Evolutionary conservation across 1,140 invertebrate genomes (phyloP), one percentile per base, ranked within the genome.

Genomic region (Drosophila orosa): DNA sequence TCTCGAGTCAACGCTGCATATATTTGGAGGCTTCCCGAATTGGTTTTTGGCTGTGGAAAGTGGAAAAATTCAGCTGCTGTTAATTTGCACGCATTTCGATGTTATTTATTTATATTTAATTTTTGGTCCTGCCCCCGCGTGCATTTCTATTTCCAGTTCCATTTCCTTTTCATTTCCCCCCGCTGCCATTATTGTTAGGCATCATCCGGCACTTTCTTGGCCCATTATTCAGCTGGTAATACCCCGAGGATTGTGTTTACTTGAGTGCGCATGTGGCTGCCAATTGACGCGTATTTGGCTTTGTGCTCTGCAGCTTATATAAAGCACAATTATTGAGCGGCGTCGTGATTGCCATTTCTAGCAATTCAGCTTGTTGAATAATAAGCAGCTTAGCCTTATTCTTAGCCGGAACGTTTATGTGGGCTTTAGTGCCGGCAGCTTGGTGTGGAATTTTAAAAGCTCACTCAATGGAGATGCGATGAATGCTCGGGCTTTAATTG

Each of bases 261-360:
- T 83, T 80, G 79, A 90, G 82, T 86, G 82, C 80, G 80, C 84
- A 85, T 89, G 85, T 89, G 84, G 84, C 84, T 90, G 87, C 82
- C 86, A 83, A 90, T 90, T 90, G 87, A 86, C 86, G 87, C 82
- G 80, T 86, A 80, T 90, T 90, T 90, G 82, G 67, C 76, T 86
- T 90, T 83, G 57, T 80, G 86, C 76, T 83, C 82, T 78, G 35
- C 48, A 42, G 40, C 47, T 61, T 72, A 77, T 67, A 85, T 77
- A 85, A 85, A 66, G 69, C 61, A 85, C 81, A 85, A 86, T 85
- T 85, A 85, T 85, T 85, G 82, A 85, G 82, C 63, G 44, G 44
- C 40, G 68, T 74, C 52, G 82, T 87, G 83, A 86, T 86, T 86
- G 83, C 83, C 75, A 73, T 83, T 81, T 79, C 79, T 83, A 73